Evolutionary conservation across 2,888 invertebrate species (phyloP).

Genomic region (Conistra vaccinii): DNA sequence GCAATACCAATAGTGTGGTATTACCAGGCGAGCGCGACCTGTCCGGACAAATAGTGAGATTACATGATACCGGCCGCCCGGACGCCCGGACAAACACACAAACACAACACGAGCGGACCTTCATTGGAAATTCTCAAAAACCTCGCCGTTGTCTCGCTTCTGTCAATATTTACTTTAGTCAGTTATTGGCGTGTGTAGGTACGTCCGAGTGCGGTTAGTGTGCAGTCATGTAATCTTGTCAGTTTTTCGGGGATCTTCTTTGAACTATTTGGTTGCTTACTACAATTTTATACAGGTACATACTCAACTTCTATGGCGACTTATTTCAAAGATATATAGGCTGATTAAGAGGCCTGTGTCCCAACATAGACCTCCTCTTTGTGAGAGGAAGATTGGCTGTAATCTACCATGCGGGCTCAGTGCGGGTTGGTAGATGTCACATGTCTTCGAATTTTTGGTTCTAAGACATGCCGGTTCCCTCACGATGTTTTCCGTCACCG

Average conservation of each 20-base stretch:
- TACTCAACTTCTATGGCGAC: no score
- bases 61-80: slow-evolving; percentile 74
- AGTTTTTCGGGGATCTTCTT: not conserved
- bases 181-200: slow-evolving; percentile 87
- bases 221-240: slow-evolving; percentile 14
- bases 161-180: slow-evolving; percentile 86
- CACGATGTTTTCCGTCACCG: no score
- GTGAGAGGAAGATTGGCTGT: no score
- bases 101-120: slow-evolving; percentile 81
- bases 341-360: no score
- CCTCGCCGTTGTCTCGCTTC: slow-evolving; percentile 85
- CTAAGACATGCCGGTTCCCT: no score
- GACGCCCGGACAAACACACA: slow-evolving; percentile 76
- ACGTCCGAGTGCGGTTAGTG: slow-evolving; percentile 66
- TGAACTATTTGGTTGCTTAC: not conserved
- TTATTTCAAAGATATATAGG: no score
- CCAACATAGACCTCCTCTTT: no score
- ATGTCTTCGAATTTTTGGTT: no score
- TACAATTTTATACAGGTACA: no score
- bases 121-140: slow-evolving; percentile 90
- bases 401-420: no score
- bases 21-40: slow-evolving; percentile 59
- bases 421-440: no score
- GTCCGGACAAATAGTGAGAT: slow-evolving; percentile 74
- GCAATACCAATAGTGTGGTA: slow-evolving; percentile 62